Evolutionary conservation across 1,140 invertebrate species (phyloP).

Genomic region (Magallana angulata): DNA sequence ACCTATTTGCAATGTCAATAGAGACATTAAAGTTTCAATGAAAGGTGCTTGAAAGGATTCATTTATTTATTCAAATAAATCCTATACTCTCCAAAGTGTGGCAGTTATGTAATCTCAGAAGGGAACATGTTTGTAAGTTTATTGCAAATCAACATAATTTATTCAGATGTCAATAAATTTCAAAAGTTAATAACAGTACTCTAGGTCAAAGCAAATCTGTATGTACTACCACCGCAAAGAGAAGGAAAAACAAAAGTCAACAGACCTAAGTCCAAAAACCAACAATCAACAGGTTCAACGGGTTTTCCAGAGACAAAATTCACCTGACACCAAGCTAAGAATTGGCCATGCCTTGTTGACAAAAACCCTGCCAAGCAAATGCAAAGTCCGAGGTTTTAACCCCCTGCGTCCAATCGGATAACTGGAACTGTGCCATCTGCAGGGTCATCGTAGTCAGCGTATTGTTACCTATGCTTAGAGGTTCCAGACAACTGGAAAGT

Average conservation of each 20-base stretch:
- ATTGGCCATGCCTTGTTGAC: slow-evolving; percentile 36
- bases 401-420: slow-evolving; percentile 10
- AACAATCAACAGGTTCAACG: slow-evolving; percentile 32
- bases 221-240: background rate
- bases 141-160: slow-evolving; percentile 11
- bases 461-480: slow-evolving; percentile 30
- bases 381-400: background rate
- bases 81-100: background rate
- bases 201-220: slow-evolving; percentile 15
- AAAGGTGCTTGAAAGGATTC: slow-evolving; percentile 21
- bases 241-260: slow-evolving; percentile 22
- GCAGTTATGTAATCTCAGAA: slow-evolving; percentile 18
- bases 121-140: background rate
- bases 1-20: background rate
- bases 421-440: slow-evolving; percentile 7
- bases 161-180: background rate
- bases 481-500: slow-evolving; percentile 17
- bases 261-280: background rate
- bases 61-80: slow-evolving; percentile 38
- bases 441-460: background rate
- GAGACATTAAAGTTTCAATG: background rate
- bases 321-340: slow-evolving; percentile 2
- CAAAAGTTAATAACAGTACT: background rate
- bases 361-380: background rate
- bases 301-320: background rate